Percentiles rank a stretch among this genome's conserved stretches.
These are phyloP conservation scores for Lepus americanus DNA, from an alignment of 2,113 vertebrate genomes.

Conservation along the genomic window DNA sequence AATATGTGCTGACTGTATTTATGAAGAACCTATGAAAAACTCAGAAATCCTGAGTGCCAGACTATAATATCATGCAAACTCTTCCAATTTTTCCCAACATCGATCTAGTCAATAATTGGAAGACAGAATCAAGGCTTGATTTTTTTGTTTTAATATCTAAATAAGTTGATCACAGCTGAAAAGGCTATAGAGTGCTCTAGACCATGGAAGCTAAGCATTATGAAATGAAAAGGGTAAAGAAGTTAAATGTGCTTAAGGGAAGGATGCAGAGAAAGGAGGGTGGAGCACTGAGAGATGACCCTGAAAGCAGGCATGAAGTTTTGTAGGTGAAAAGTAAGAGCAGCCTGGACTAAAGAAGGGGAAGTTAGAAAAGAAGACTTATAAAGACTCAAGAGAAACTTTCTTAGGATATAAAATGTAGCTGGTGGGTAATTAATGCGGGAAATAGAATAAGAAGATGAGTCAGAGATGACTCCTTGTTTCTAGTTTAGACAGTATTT, in stretches of 20 bases:
- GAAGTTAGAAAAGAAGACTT: neutral
- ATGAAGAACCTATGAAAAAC: neutral
- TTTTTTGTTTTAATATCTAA: neutral
- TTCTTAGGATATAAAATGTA: neutral
- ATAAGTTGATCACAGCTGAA: neutral
- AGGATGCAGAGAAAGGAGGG: neutral
- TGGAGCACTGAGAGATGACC: neutral
- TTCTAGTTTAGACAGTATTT: neutral
- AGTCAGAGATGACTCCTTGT: neutral
- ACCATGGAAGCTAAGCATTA: neutral
- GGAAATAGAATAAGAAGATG: neutral
- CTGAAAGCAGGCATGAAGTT: neutral
- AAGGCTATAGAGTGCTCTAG: neutral
- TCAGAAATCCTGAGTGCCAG: neutral
- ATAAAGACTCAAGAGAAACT: neutral
- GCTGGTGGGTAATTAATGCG: neutral
- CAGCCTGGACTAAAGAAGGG: neutral
- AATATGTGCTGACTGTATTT: neutral
- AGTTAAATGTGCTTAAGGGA: neutral
- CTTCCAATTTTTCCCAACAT: neutral
- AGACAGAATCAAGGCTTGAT: constrained; percentile 8
- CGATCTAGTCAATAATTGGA: neutral
- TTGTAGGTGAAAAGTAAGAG: neutral
- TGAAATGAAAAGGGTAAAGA: neutral
- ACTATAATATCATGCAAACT: neutral